Evolutionary conservation across 2,888 invertebrate genomes (phyloP), one percentile per base, ranked within the genome.

Genomic region (Ectemnius lituratus): DNA sequence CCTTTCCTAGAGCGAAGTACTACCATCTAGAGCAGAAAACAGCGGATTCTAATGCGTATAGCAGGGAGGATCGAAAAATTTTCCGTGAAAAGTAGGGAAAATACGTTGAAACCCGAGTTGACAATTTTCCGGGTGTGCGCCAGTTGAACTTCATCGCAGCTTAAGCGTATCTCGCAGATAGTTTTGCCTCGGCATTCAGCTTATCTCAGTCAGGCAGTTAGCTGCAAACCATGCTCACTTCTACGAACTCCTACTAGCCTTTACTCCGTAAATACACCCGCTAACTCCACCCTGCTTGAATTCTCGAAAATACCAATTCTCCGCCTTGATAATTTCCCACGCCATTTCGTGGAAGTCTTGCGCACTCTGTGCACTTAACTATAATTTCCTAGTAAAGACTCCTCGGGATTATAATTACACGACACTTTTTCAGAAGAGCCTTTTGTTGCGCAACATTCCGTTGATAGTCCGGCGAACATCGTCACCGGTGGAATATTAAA

Each of bases 131-230:
- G 6, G 8, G 46, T 20, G 45, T 70, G 52, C 11, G 0, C 60
- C 61, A 58, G 18, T 70, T 58, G 52, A 67, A 59, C 67, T 37
- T 46, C 46, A 23, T 67, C 61, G 62, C 37, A 37, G 57, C 69
- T 63, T 70, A 75, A 64, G 66, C 75, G 59, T 62, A 77, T 73
- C 78, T 70, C 57, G 56, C 18, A 5, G 45, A 59, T 46, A 77
- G 76, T 73, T 76, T 58, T 37, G 37, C 37, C 11, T 57, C 76
- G 67, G 18, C 59, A 64, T 72, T 70, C 61, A 69, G 79, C 76
- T 79, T 79, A 79, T 80, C 79, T 80, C 67, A 63, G 65, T 70
- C 20, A 57, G 46, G 62, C 79, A 79, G 67, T 78, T 79, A 79
- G 68, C 67, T 70, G 62, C 65, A 62, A 72, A 63, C 69, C 73